phyloP scores from a whole-genome alignment of 2,113 vertebrate genomes.

The Thunnus maccoyii region DNA sequence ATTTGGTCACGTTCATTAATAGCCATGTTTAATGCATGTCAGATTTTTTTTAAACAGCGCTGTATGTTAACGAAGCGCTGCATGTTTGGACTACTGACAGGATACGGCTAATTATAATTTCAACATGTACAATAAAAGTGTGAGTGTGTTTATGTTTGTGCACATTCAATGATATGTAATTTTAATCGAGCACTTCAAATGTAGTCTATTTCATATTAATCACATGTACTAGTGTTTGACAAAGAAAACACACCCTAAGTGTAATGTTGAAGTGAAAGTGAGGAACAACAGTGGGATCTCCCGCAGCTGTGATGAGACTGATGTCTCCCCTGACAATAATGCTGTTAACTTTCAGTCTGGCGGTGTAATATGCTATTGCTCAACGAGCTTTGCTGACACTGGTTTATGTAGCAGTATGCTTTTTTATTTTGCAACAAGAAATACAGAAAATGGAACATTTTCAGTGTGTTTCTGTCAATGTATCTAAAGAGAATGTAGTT shows the following conservation, averaged over 20 bases:
- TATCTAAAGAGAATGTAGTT: neutral
- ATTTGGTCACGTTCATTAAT: slow-evolving; percentile 75
- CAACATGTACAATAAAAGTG: slow-evolving; percentile 9
- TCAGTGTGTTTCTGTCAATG: neutral
- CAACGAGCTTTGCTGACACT: slow-evolving; percentile 1
- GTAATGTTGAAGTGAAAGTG: slow-evolving; percentile 4
- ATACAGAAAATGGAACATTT: neutral
- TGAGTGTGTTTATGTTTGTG: slow-evolving; percentile 35
- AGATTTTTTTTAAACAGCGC: slow-evolving; percentile 58
- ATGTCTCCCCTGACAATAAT: slow-evolving; percentile 25
- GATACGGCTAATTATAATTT: slow-evolving; percentile 53
- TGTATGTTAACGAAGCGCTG: slow-evolving; percentile 59
- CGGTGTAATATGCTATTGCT: neutral
- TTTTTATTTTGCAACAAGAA: neutral
- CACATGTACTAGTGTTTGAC: slow-evolving; percentile 3
- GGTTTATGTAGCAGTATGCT: neutral
- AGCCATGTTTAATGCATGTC: slow-evolving; percentile 83
- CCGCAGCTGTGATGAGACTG: slow-evolving; percentile 6
- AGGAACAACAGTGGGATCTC: neutral
- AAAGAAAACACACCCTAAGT: slow-evolving; percentile 10
- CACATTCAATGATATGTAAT: neutral
- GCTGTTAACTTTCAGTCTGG: slow-evolving; percentile 15
- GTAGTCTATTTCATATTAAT: slow-evolving; percentile 20
- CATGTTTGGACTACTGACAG: slow-evolving; percentile 50
- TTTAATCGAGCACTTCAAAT: slow-evolving; percentile 3